Evolutionary conservation across 2,888 invertebrate genomes (phyloP).

Genomic region (Acrobasis suavella): DNA sequence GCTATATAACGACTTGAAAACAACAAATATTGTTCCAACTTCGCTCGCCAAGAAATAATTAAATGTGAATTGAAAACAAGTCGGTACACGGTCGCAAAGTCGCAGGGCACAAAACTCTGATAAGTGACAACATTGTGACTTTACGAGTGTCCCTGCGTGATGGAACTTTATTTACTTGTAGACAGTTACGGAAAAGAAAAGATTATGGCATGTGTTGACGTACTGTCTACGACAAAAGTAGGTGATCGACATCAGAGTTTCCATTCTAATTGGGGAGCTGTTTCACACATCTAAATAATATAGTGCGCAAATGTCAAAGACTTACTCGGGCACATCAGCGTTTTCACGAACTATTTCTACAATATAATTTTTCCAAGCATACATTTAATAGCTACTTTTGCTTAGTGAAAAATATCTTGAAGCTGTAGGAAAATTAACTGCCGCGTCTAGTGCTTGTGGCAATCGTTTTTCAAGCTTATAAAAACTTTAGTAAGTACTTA

Average conservation of each 20-base stretch:
- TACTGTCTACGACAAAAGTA: no score
- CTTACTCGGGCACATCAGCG: no score
- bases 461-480: constrained; percentile 20
- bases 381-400: no score
- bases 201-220: neutral
- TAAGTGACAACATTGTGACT: neutral
- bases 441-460: constrained; percentile 12
- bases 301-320: no score
- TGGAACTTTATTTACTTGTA: neutral
- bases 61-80: constrained; percentile 1
- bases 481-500: constrained; percentile 21
- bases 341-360: no score
- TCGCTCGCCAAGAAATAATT: neutral
- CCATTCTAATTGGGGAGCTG: no score
- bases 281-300: no score
- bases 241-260: no score
- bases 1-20: neutral
- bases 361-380: no score
- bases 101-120: neutral
- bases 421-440: constrained; percentile 8
- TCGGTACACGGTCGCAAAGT: neutral
- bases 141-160: neutral
- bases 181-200: neutral
- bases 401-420: neutral
- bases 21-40: neutral